Evolutionary conservation across 2,888 invertebrate genomes (phyloP).

Genomic region (Pandemis corylana): DNA sequence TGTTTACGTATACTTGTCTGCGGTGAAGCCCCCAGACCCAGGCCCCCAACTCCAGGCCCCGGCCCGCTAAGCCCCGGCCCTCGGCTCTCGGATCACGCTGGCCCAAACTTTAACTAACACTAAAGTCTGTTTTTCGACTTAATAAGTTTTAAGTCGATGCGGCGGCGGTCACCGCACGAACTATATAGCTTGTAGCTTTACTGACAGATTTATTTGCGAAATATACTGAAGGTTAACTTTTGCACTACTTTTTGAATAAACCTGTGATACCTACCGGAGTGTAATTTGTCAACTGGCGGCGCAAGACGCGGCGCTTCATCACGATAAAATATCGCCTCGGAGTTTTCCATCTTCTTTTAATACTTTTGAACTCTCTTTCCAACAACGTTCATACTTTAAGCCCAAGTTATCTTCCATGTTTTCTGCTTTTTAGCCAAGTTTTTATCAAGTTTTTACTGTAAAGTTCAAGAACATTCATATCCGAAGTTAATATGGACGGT

Average conservation of each 20-base stretch:
- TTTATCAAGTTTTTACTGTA: too few species aligned
- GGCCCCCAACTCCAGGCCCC: neutral
- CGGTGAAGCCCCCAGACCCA: too few species aligned
- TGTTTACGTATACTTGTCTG: too few species aligned
- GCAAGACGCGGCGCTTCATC: too few species aligned
- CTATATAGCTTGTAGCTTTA: neutral
- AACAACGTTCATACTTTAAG: neutral
- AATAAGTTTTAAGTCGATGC: slow-evolving; percentile 20
- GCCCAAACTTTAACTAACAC: slow-evolving; percentile 4
- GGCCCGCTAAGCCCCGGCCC: neutral
- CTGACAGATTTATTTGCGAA: too few species aligned
- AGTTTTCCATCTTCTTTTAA: neutral
- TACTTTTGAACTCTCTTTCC: neutral
- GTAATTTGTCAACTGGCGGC: too few species aligned
- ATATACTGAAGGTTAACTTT: too few species aligned
- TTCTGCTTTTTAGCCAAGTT: neutral
- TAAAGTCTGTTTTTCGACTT: slow-evolving; percentile 15
- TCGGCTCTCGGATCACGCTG: neutral
- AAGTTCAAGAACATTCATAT: too few species aligned
- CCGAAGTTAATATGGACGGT: too few species aligned
- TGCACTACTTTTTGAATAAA: too few species aligned
- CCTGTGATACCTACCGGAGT: too few species aligned
- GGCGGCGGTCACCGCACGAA: neutral
- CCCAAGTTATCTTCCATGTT: neutral
- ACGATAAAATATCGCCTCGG: neutral